A percentile compares a stretch with the other conserved stretches of the same genome.
These are phyloP conservation scores for Drosophila mojavensis DNA, from an alignment of 1,140 invertebrate species.

Conservation along the genomic window DNA sequence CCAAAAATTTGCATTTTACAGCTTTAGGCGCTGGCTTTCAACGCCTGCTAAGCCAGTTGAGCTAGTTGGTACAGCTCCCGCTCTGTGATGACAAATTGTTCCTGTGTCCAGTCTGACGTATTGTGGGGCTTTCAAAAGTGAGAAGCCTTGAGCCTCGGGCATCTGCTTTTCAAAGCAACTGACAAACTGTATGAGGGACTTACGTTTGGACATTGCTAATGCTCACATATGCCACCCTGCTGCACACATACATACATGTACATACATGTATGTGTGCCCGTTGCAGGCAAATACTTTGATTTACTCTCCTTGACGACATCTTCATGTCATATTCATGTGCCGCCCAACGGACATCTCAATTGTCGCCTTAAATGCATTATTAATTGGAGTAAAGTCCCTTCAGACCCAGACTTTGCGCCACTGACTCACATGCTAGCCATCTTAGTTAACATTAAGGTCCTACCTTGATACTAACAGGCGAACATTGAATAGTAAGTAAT, in stretches of 20 bases:
- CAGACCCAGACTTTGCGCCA: too few relatives aligned
- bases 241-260: too few relatives aligned
- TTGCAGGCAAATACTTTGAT: slow-evolving; percentile 60
- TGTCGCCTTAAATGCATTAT: not conserved
- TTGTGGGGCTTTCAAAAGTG: slow-evolving; percentile 51
- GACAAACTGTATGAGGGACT: slow-evolving; percentile 36
- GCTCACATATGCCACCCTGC: slow-evolving; percentile 9
- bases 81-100: slow-evolving; percentile 60
- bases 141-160: slow-evolving; percentile 47
- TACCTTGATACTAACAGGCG: too few relatives aligned
- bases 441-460: too few relatives aligned
- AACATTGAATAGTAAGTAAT: too few relatives aligned
- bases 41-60: slow-evolving; percentile 51
- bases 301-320: slow-evolving; percentile 61
- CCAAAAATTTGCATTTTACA: slow-evolving; percentile 68
- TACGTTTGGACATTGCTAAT: slow-evolving; percentile 40
- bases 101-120: slow-evolving; percentile 49
- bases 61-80: slow-evolving; percentile 29
- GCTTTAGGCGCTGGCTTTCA: slow-evolving; percentile 49
- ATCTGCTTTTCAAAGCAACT: slow-evolving; percentile 41
- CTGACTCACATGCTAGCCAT: too few relatives aligned
- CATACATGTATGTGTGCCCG: not conserved
- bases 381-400: not conserved
- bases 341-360: not conserved
- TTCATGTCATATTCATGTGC: not conserved